Conservation (phyloP, 2,888 invertebrate species). For the Nesidiocoris tenuis region DNA sequence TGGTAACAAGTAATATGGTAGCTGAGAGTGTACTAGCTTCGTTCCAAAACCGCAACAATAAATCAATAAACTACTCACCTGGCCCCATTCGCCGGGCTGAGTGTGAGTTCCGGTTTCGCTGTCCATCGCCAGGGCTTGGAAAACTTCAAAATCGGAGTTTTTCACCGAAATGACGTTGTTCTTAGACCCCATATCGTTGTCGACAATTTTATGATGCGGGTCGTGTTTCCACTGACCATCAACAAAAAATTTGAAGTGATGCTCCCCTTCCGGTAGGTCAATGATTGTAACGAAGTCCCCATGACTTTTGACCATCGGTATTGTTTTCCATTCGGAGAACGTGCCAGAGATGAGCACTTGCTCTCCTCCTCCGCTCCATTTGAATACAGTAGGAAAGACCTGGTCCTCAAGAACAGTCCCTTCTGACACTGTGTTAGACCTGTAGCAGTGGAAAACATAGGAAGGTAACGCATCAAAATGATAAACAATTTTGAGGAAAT, state of each 20-base stretch:
- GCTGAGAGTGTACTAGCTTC: too few species aligned
- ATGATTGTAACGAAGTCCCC: conserved; percentile 99
- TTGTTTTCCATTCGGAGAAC: conserved; percentile 92
- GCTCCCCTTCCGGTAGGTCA: conserved; percentile 92
- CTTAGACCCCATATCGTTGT: conserved; percentile 85
- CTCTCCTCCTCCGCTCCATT: conserved; percentile 96
- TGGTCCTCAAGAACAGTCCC: conserved; percentile 54
- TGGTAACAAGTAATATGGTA: too few species aligned
- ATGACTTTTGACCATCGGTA: conserved; percentile 95
- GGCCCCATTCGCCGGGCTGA: conserved; percentile 35
- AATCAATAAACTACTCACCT: conserved; percentile 2
- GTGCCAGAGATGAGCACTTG: conserved; percentile 86
- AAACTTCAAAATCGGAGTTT: conserved; percentile 95
- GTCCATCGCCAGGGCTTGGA: conserved; percentile 94
- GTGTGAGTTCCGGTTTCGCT: conserved; percentile 63
- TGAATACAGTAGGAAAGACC: conserved; percentile 87
- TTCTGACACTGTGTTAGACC: conserved; percentile 55
- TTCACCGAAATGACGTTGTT: conserved; percentile 91
- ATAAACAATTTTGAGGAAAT: too few species aligned
- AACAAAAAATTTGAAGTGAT: conserved; percentile 92
- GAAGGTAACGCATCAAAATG: too few species aligned
- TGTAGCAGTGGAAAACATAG: too few species aligned
- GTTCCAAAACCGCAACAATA: not conserved
- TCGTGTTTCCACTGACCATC: conserved; percentile 92
- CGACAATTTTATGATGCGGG: conserved; percentile 70